Base-by-base conservation (phyloP, 2,113 vertebrate species). In the Eclectus roratus region DNA sequence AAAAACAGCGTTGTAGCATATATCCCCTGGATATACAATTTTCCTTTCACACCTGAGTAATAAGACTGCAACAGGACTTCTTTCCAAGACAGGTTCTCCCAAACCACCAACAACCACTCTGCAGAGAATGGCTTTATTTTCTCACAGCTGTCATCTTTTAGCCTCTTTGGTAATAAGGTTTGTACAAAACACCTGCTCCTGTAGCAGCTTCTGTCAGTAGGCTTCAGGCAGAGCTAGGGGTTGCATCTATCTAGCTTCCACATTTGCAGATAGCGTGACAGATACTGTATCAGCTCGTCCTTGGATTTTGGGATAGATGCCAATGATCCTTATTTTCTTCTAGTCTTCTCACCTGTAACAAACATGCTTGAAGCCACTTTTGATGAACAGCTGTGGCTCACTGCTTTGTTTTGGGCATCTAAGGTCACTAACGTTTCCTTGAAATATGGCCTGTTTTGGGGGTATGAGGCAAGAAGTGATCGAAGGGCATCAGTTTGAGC, bases 141-240 rank as follows among this genome's bases (percentile, higher is more conserved):
- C 49, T 86, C 71, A 76, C 71, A 85, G 74, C 74, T 95, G 74
- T 89, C 47, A 80, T 79, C 76, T 86, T 78, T 85, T 86, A 89
- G 91, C 52, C 80, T 85, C 66, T 65, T 77, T 80, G 60, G 21
- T 37, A 88, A 76, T 21, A 60, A 73, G 56, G 60, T 70, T 79
- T 88, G 63, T 25, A 25, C 17, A 81, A 88, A 93, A 12, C 84
- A 91, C 71, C 86, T 86, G 84, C 88, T 96, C 55, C 73, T 80
- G n/a, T 4, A 72, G 74, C 71, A 83, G 44, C 84, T 91, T 25
- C 82, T 83, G 41, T 89, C 58, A 33, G 61, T 18, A 60, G 41
- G 31, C 64, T 88, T 53, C 69, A 80, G 35, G 65, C 58, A 84
- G 27, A 63, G 5, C 68, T 80, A 73, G 33, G 33, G 31, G 8